Conservation (phyloP, 2,888 invertebrate genomes). For the Xiphydria camelus region DNA sequence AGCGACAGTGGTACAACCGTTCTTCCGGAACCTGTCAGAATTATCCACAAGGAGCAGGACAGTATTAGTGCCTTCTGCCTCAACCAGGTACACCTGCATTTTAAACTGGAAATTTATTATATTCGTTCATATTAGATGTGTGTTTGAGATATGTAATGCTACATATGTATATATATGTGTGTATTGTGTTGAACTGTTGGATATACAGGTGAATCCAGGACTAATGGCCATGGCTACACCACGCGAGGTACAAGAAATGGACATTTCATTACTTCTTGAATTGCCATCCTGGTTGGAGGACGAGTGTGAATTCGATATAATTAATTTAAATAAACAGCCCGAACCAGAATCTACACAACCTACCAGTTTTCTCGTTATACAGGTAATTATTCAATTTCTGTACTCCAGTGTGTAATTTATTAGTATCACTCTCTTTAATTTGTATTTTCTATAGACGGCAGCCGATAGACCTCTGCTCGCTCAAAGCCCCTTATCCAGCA, state of each 20-base stretch:
- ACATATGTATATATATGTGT: too few relatives aligned
- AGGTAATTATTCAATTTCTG: conserved; percentile 59
- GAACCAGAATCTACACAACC: conserved; percentile 76
- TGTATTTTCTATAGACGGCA: conserved; percentile 55
- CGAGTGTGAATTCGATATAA: conserved; percentile 95
- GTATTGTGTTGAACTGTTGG: too few relatives aligned
- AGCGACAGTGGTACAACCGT: conserved; percentile 55
- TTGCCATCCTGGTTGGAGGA: conserved; percentile 94
- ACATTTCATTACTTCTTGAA: conserved; percentile 88
- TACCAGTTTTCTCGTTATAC: conserved; percentile 90
- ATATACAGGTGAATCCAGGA: conserved; percentile 80
- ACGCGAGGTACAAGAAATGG: conserved; percentile 96
- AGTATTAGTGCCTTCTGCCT: conserved; percentile 96
- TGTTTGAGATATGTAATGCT: too few relatives aligned
- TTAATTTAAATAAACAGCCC: conserved; percentile 69
- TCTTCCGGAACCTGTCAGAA: conserved; percentile 82
- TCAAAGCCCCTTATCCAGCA: conserved; percentile 65
- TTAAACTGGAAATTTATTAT: too few relatives aligned
- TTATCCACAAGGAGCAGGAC: conserved; percentile 99
- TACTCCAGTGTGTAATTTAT: conserved; percentile 4
- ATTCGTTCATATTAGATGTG: too few relatives aligned
- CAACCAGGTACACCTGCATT: conserved; percentile 85
- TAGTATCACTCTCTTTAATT: not conserved
- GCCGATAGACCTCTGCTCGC: conserved; percentile 61
- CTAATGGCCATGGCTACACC: conserved; percentile 91